Evolutionary conservation across 2,113 vertebrate genomes (phyloP).

Genomic region (Chaenocephalus aceratus): DNA sequence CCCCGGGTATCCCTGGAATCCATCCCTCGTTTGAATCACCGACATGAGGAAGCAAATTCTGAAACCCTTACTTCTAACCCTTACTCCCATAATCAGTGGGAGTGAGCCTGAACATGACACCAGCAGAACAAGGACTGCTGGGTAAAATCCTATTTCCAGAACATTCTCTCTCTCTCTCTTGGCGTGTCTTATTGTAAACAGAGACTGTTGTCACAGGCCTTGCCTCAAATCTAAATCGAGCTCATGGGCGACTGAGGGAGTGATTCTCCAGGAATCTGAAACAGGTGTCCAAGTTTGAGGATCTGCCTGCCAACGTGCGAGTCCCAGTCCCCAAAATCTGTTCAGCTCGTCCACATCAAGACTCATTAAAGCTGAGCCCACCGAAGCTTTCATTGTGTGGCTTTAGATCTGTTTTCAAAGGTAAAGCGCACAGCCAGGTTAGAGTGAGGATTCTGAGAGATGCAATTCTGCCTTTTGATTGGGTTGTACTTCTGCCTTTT

Average conservation of each 20-base stretch:
- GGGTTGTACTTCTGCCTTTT: background rate
- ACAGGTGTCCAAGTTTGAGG: slow-evolving; percentile 78
- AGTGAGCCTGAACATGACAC: slow-evolving; percentile 8
- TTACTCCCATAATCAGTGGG: background rate
- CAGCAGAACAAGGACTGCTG: background rate
- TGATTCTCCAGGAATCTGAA: slow-evolving; percentile 74
- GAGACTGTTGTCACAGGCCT: slow-evolving; percentile 73
- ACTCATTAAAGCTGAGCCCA: slow-evolving; percentile 14
- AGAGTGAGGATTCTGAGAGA: background rate
- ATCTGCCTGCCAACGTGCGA: slow-evolving; percentile 57
- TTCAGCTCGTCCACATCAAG: slow-evolving; percentile 29
- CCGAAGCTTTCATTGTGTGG: background rate
- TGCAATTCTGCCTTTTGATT: background rate
- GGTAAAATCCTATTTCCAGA: slow-evolving; percentile 61
- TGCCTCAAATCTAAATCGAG: slow-evolving; percentile 75
- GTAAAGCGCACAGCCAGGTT: background rate
- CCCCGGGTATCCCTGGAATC: slow-evolving; percentile 63
- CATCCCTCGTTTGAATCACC: background rate
- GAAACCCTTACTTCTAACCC: background rate
- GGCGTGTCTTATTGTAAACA: slow-evolving; percentile 65
- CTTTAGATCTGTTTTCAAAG: slow-evolving; percentile 13
- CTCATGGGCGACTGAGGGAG: slow-evolving; percentile 58
- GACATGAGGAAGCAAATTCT: slow-evolving; percentile 36
- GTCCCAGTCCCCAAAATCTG: slow-evolving; percentile 50
- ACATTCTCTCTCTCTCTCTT: slow-evolving; percentile 50